Evolutionary conservation across 2,888 invertebrate species (phyloP), one percentile per base, ranked within the genome.

Genomic region (Lissonota sp.): DNA sequence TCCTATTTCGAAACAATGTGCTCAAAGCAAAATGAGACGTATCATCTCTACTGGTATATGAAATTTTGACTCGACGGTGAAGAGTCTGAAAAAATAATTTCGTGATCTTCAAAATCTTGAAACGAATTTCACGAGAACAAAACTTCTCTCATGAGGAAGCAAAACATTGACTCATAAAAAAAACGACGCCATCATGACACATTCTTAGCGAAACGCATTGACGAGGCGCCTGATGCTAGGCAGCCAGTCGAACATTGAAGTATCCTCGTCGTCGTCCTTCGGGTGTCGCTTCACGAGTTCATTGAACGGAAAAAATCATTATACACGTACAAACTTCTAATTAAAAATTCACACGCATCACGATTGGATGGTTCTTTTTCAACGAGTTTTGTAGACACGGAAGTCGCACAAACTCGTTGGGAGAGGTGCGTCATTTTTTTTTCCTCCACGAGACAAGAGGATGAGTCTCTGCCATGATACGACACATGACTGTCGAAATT

Each of bases 231-330:
- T 72, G 14, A 12, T 6, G 10, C 2, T 58, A 58, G 26, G 63
- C 67, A 26, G 60, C 77, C 77, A 0, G 60, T 12, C 40, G 40
- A 26, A 53, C 72, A 5, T 8, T 16, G 39, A 16, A 6, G 73
- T 44, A 14, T 6, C 12, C n/a, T 40, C n/a, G 57, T n/a, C 53
- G 64, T 46, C 69, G n/a, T 71, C 6, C 37, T 1, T 5, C 44
- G 78, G 81, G 77, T 53, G 81, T 26, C n/a, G 16, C 3, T 5
- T 26, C 26, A 14, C 49, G 55, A 62, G 75, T 70, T 70, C 40
- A 63, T 62, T 66, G 72, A 77, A 57, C 62, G 66, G 10, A 42
- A 40, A n/a, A 26, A 51, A 58, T 55, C 4, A 10, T 53, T 53
- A 53, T 12, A 14, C 14, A 53, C 14, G 12, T 53, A 12, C 14